Conservation (phyloP, 2,888 invertebrate genomes). For the Caenorhabditis doughertyi region DNA sequence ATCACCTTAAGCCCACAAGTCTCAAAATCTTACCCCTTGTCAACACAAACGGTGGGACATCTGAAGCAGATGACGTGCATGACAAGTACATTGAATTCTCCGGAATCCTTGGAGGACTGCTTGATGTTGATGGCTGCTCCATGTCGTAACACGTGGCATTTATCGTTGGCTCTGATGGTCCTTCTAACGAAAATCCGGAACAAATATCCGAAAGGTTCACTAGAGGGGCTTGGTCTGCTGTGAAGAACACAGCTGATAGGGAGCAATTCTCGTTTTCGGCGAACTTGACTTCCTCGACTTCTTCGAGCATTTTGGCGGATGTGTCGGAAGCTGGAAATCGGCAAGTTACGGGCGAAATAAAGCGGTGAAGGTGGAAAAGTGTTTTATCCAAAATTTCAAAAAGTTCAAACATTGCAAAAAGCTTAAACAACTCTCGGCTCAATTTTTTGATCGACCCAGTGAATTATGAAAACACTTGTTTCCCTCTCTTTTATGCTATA, state of each 20-base stretch:
- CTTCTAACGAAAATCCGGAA: slow-evolving; percentile 88
- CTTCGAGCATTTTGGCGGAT: slow-evolving; percentile 73
- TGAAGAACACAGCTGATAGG: slow-evolving; percentile 66
- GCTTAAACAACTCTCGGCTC: no score
- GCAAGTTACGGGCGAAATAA: neutral
- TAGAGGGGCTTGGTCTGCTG: slow-evolving; percentile 78
- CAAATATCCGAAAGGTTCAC: slow-evolving; percentile 81
- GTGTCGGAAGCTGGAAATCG: slow-evolving; percentile 72
- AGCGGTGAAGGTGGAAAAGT: no score
- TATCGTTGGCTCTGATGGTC: neutral
- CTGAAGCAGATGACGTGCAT: slow-evolving; percentile 27
- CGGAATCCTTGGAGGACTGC: neutral
- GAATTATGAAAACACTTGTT: no score
- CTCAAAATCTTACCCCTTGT: slow-evolving; percentile 52
- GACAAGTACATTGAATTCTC: slow-evolving; percentile 36
- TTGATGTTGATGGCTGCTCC: slow-evolving; percentile 5
- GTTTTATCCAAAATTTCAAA: no score
- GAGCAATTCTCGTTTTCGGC: slow-evolving; percentile 78
- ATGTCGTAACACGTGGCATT: neutral
- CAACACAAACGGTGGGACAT: slow-evolving; percentile 66
- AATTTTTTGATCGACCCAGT: no score
- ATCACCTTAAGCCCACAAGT: neutral
- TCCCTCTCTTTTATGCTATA: no score
- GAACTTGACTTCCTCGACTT: slow-evolving; percentile 78
- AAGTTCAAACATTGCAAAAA: no score